Evolutionary conservation across 2,888 invertebrate genomes (phyloP).

Genomic region (Phaedon cochleariae): DNA sequence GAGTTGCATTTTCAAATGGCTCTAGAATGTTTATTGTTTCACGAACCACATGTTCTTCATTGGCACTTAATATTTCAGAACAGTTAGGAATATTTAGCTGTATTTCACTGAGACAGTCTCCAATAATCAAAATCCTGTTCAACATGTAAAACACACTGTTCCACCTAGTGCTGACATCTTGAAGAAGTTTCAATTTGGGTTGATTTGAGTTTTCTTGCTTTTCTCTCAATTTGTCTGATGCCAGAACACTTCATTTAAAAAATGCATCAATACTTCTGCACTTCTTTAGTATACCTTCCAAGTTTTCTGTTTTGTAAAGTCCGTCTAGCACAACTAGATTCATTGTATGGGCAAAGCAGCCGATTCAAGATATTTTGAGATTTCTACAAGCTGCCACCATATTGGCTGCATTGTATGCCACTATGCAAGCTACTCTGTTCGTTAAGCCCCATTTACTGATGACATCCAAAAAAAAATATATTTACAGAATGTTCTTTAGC

Average conservation of each 20-base stretch:
- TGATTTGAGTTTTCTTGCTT: constrained; percentile 7
- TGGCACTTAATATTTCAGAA: constrained; percentile 3
- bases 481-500: not conserved
- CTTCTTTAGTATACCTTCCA: not conserved
- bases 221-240: not conserved
- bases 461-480: constrained; percentile 1
- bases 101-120: constrained; percentile 5
- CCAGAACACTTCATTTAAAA: constrained; percentile 9
- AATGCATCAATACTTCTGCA: constrained; percentile 9
- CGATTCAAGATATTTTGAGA: constrained; percentile 1
- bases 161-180: constrained; percentile 13
- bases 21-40: constrained; percentile 10
- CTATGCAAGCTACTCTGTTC: not conserved
- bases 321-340: constrained; percentile 13
- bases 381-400: constrained; percentile 4
- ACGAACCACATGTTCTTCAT: not conserved
- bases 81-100: not conserved
- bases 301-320: not conserved
- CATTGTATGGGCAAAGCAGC: constrained; percentile 18
- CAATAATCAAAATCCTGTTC: constrained; percentile 9
- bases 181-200: constrained; percentile 10
- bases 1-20: constrained; percentile 11
- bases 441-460: not conserved
- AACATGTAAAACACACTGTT: constrained; percentile 17
- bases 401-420: constrained; percentile 2